These are phyloP conservation scores for Isaurus tuberculatus DNA, from an alignment of 92 coral and sea anemone genomes.

Conservation along the genomic window DNA sequence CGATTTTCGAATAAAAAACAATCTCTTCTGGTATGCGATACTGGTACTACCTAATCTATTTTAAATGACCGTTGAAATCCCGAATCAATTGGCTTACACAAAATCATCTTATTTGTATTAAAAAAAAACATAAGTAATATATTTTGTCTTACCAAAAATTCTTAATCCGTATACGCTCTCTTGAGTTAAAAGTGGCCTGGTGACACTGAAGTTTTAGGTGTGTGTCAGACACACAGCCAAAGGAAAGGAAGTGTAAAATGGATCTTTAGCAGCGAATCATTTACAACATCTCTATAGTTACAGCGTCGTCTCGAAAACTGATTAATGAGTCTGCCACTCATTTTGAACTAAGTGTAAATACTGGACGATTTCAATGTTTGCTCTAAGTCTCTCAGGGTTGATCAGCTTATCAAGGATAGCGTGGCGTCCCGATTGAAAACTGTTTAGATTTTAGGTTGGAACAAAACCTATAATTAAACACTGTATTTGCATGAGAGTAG, in stretches of 20 bases:
- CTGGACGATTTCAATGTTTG: slow-evolving; percentile 33
- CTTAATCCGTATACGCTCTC: background rate
- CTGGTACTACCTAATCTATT: background rate
- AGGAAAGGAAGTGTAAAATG: background rate
- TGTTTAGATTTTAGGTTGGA: background rate
- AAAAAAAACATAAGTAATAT: background rate
- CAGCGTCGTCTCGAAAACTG: slow-evolving; percentile 34
- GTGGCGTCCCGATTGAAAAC: slow-evolving; percentile 30
- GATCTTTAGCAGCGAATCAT: background rate
- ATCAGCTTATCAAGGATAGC: slow-evolving; percentile 34
- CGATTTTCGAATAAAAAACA: background rate
- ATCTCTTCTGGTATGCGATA: background rate
- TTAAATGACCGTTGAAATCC: background rate
- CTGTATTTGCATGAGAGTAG: background rate
- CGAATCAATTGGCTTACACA: background rate
- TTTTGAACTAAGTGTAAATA: slow-evolving; percentile 20
- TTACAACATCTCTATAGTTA: slow-evolving; percentile 38
- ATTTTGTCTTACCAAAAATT: background rate
- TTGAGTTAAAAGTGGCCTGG: background rate
- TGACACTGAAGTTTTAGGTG: no score
- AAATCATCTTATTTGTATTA: background rate
- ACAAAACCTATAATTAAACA: background rate
- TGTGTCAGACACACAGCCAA: background rate
- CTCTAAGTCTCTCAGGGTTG: background rate
- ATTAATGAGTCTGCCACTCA: slow-evolving; percentile 46